Base-by-base conservation (phyloP, 1,140 invertebrate species). In the Leptinotarsa texana region DNA sequence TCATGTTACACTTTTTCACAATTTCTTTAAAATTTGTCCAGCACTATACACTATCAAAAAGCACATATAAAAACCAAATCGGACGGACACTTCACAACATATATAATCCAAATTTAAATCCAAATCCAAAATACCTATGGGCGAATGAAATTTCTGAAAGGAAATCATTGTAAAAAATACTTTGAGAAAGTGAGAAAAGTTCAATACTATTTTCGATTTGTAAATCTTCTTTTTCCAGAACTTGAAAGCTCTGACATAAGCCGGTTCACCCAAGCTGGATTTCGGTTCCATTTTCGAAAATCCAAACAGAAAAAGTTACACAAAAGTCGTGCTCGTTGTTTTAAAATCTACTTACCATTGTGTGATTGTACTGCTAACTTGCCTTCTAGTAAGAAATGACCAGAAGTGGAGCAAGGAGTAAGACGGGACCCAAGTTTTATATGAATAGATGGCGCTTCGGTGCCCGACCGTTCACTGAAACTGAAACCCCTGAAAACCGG, bases 351-450 rank as follows among this genome's bases (percentile, higher is more conserved):
- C 90, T 91, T 86, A 91, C 90, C 90, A 91, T 92, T 87, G 87
- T 89, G 86, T 80, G 74, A 81, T 79, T 88, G 89, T 86, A 89
- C 88, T 88, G 88, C 72, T 88, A 89, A 89, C 89, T 88, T 90
- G 90, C 88, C 83, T 85, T 84, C 84, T 83, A 81, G 83, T 81
- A 77, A 80, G 76, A 76, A 63, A 88, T 88, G 89, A 91, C 89
- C 89, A 91, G 90, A 91, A 92, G 89, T 92, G 91, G 89, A 89
- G 88, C 88, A 87, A 86, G 85, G 87, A 86, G 86, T 87, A 86
- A 88, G 88, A 86, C 87, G 85, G 87, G 86, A 86, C 86, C 87
- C 88, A 88, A 88, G 90, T 92, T 92, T 92, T 92, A 92, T 91
- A 89, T 86, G 86, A 86, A 88, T 87, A 92, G 91, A 91, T 90